Conservation (phyloP, 23 tunicate species). For the Trididemnum miniatum region DNA sequence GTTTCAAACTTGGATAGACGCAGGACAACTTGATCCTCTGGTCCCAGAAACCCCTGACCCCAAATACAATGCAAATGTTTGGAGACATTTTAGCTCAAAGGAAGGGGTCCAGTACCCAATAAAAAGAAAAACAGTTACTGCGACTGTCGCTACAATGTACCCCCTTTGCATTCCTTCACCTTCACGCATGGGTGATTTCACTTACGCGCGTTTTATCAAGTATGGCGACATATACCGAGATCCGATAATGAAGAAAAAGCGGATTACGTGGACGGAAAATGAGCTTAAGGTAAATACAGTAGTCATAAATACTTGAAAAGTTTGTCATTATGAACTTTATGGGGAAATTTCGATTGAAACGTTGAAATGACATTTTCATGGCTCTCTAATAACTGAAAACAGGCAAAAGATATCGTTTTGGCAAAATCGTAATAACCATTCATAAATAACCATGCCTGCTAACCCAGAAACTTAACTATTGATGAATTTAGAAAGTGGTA, state of each 20-base stretch:
- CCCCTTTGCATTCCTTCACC: conserved; percentile 83
- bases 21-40: conserved; percentile 69
- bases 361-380: too few relatives aligned
- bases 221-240: conserved; percentile 76
- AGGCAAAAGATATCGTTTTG: too few relatives aligned
- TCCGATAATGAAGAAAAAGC: conserved; percentile 50
- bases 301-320: too few relatives aligned
- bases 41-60: conserved; percentile 58
- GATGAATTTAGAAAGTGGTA: too few relatives aligned
- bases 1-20: conserved; percentile 87
- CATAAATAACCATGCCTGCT: too few relatives aligned
- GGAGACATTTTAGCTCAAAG: conserved; percentile 74
- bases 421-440: too few relatives aligned
- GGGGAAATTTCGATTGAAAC: too few relatives aligned
- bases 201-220: conserved; percentile 73
- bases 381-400: too few relatives aligned
- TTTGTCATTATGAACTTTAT: too few relatives aligned
- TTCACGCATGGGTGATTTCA: conserved; percentile 83
- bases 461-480: too few relatives aligned
- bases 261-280: conserved; percentile 63
- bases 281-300: conserved; percentile 49
- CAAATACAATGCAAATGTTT: conserved; percentile 82
- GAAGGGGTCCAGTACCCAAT: conserved; percentile 21
- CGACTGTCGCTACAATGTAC: conserved; percentile 78
- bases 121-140: conserved; percentile 35